These are phyloP conservation scores for Petrolisthes cinctipes DNA, from an alignment of 2,888 invertebrate species.

Conservation along the genomic window DNA sequence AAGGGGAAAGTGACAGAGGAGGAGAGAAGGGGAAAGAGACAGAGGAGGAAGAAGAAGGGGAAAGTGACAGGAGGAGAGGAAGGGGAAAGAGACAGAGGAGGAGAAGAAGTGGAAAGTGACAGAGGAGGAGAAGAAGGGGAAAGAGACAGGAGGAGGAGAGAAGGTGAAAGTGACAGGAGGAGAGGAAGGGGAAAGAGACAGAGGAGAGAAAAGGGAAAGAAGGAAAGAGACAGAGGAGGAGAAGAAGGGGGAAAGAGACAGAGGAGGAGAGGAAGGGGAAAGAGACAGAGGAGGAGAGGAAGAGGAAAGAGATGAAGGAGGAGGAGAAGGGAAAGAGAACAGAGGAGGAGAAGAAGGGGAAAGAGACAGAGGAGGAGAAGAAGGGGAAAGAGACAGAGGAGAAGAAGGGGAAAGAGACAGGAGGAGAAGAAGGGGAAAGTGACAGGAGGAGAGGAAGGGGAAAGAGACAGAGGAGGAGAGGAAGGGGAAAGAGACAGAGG, in stretches of 20 bases:
- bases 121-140: constrained; percentile 4
- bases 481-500: background rate
- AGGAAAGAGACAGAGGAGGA: background rate
- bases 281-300: background rate
- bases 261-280: constrained; percentile 2
- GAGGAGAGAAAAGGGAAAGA: background rate
- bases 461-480: too few relatives aligned
- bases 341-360: background rate
- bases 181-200: background rate
- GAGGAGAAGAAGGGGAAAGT: too few relatives aligned
- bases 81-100: too few relatives aligned
- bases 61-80: too few relatives aligned
- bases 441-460: too few relatives aligned
- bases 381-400: constrained; percentile 15
- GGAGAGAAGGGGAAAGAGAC: background rate
- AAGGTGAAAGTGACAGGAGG: background rate
- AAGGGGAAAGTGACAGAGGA: background rate
- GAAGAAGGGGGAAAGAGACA: constrained; percentile 9
- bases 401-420: constrained; percentile 8
- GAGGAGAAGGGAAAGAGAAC: background rate
- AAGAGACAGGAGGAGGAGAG: background rate
- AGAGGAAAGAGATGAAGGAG: background rate
- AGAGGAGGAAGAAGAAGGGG: too few relatives aligned
- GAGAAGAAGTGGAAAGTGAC: background rate
- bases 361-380: background rate